These are phyloP conservation scores for Magallana gigas DNA, from an alignment of 1,140 invertebrate species.

Conservation along the genomic window DNA sequence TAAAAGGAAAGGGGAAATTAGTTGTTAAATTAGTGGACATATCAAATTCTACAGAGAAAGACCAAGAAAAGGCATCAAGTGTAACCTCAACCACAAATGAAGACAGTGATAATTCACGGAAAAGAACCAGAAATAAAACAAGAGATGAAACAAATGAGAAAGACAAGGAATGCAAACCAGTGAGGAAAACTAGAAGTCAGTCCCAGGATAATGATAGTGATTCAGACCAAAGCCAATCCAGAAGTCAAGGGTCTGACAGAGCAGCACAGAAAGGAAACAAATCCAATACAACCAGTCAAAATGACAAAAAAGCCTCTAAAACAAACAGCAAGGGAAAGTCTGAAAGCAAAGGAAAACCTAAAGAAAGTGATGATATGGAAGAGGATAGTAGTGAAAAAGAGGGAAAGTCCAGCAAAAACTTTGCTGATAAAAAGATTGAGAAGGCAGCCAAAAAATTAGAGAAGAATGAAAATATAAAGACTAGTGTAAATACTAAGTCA, in stretches of 20 bases:
- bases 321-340: not conserved
- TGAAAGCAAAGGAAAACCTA: slow-evolving; percentile 8
- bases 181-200: not conserved
- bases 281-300: not conserved
- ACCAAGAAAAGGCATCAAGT: slow-evolving; percentile 34
- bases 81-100: slow-evolving; percentile 26
- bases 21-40: slow-evolving; percentile 27
- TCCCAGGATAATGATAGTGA: slow-evolving; percentile 39
- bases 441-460: slow-evolving; percentile 21
- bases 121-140: slow-evolving; percentile 14
- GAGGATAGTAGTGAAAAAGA: not conserved
- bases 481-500: too few relatives aligned
- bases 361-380: slow-evolving; percentile 27
- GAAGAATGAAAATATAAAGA: not conserved
- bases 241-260: not conserved
- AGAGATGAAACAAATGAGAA: not conserved
- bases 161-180: slow-evolving; percentile 19
- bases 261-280: not conserved
- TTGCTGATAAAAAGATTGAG: not conserved
- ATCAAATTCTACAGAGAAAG: slow-evolving; percentile 46
- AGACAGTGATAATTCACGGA: not conserved
- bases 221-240: not conserved
- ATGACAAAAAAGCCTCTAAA: slow-evolving; percentile 34
- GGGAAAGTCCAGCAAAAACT: not conserved
- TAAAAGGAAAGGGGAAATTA: slow-evolving; percentile 38